Evolutionary conservation across 2,797 vertebrate species (phyloP).

Genomic region (Lophius americanus): DNA sequence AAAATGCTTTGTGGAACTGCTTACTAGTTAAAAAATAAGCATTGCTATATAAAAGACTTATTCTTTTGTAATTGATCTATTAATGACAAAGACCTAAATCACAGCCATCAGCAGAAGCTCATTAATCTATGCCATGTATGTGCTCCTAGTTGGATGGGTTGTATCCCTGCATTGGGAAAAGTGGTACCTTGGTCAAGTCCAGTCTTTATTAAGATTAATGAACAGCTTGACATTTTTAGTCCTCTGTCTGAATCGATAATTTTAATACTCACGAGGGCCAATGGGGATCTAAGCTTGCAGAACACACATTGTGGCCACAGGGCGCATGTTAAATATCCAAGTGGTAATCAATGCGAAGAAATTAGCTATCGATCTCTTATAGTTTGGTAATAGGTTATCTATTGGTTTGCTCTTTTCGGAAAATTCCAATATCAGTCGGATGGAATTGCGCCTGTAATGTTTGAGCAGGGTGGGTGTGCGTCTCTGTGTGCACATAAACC

Average conservation of each 20-base stretch:
- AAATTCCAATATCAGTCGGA: slow-evolving; percentile 92
- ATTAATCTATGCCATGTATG: slow-evolving; percentile 70
- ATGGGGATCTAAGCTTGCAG: slow-evolving; percentile 82
- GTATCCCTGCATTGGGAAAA: slow-evolving; percentile 67
- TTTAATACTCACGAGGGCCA: slow-evolving; percentile 88
- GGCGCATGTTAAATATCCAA: slow-evolving; percentile 93
- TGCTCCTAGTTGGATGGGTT: slow-evolving; percentile 70
- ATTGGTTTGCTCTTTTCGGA: slow-evolving; percentile 95
- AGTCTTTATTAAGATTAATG: slow-evolving; percentile 89
- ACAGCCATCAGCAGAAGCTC: slow-evolving; percentile 64
- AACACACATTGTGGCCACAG: slow-evolving; percentile 87
- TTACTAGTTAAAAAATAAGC: slow-evolving; percentile 37
- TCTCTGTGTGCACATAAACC: slow-evolving; percentile 24
- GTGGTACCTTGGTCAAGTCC: slow-evolving; percentile 77
- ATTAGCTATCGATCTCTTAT: slow-evolving; percentile 98
- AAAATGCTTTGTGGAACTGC: slow-evolving; percentile 39
- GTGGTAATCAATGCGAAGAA: slow-evolving; percentile 95
- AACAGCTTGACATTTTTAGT: slow-evolving; percentile 92
- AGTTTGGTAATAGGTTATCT: slow-evolving; percentile 94
- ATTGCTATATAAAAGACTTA: slow-evolving; percentile 38
- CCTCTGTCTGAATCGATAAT: slow-evolving; percentile 87
- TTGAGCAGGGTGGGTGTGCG: slow-evolving; percentile 58
- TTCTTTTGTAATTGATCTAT: slow-evolving; percentile 65
- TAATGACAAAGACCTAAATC: slow-evolving; percentile 71
- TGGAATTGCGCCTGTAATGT: slow-evolving; percentile 86